A percentile compares a stretch with the other conserved stretches of the same genome.
These are phyloP conservation scores for Chascanopsetta lugubris DNA, from an alignment of 2,113 vertebrate genomes.

Conservation along the genomic window DNA sequence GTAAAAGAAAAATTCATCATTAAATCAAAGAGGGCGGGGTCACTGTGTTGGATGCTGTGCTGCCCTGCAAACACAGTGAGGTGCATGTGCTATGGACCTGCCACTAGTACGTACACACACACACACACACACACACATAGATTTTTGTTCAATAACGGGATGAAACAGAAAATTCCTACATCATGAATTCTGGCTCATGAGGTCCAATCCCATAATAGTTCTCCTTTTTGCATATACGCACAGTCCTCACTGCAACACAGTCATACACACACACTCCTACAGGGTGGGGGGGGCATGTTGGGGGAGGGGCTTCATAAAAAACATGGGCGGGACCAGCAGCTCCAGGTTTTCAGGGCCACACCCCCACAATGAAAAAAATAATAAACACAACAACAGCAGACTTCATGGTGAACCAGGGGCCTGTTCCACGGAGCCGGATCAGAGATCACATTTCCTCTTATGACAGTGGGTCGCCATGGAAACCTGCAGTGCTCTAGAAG, in stretches of 20 bases:
- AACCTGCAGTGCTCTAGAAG: neutral
- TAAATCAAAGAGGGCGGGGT: slow-evolving; percentile 21
- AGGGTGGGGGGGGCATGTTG: slow-evolving; percentile 10
- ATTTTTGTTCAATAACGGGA: neutral
- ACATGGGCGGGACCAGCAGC: slow-evolving; percentile 69
- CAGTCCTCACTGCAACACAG: neutral
- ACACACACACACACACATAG: neutral
- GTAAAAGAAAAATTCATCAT: slow-evolving; percentile 8
- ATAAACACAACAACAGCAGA: slow-evolving; percentile 49
- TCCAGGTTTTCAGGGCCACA: slow-evolving; percentile 47
- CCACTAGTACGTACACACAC: slow-evolving; percentile 44
- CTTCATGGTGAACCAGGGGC: slow-evolving; percentile 20
- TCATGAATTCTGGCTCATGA: neutral
- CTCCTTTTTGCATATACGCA: slow-evolving; percentile 14
- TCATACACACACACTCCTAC: slow-evolving; percentile 10
- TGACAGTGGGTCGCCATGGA: neutral
- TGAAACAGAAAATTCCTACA: slow-evolving; percentile 4
- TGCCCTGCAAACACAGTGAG: slow-evolving; percentile 63
- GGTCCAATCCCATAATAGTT: neutral
- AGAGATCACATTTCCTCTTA: too few species aligned
- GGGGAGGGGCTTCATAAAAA: slow-evolving; percentile 33
- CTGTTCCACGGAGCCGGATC: neutral
- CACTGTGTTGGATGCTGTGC: slow-evolving; percentile 42
- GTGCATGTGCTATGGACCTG: slow-evolving; percentile 65
- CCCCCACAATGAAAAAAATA: too few species aligned